Evolutionary conservation across 2,888 invertebrate genomes (phyloP).

Genomic region (Drosophila barbarae): DNA sequence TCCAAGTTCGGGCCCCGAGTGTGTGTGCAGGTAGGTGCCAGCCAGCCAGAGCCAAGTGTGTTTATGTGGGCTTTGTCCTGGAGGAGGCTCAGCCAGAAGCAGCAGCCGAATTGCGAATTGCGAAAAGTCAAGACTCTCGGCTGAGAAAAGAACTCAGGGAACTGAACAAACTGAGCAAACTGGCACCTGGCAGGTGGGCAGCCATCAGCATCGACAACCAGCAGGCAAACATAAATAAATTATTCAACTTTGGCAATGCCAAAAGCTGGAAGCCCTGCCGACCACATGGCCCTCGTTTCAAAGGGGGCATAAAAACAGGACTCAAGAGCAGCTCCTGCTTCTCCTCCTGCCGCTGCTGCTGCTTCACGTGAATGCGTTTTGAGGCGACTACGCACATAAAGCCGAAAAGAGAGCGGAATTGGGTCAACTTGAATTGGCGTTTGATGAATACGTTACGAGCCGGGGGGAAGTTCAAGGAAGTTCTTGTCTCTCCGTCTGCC

Average conservation of each 20-base stretch:
- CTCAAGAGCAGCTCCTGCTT: constrained; percentile 5
- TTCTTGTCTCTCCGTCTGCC: not conserved
- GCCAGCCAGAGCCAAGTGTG: constrained; percentile 3
- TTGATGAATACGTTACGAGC: constrained; percentile 42
- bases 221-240: constrained; percentile 22
- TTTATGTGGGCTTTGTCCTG: constrained; percentile 14
- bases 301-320: constrained; percentile 16
- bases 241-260: constrained; percentile 11
- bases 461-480: constrained; percentile 7
- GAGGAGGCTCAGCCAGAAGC: constrained; percentile 1
- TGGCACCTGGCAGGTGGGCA: constrained; percentile 24
- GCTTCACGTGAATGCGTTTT: constrained; percentile 40
- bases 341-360: not conserved
- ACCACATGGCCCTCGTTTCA: constrained; percentile 1
- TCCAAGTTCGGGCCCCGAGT: constrained; percentile 10
- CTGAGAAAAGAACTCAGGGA: not conserved
- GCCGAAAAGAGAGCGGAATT: constrained; percentile 30
- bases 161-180: not conserved
- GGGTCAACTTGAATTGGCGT: constrained; percentile 46
- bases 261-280: constrained; percentile 1
- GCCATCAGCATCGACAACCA: constrained; percentile 12
- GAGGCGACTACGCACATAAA: constrained; percentile 18
- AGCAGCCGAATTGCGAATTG: not conserved
- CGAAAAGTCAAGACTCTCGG: constrained; percentile 6
- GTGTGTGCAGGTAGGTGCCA: constrained; percentile 5